Percentiles rank a stretch among this genome's conserved stretches.
These are phyloP conservation scores for Sphaerodactylus townsendi DNA, from an alignment of 2,113 vertebrate genomes.

Conservation along the genomic window DNA sequence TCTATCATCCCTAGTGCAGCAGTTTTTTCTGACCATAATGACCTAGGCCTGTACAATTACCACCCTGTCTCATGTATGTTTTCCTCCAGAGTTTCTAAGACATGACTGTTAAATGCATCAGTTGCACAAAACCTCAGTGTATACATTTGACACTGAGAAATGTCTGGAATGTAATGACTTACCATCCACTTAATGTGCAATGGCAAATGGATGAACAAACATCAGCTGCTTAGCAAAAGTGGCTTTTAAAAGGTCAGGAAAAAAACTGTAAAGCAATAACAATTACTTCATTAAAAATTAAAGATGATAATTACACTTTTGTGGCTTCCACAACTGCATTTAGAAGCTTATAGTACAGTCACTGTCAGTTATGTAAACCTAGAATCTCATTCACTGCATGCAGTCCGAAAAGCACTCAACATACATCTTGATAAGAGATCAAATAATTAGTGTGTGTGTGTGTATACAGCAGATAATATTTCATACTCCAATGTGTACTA, in stretches of 20 bases:
- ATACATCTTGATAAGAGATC: not conserved
- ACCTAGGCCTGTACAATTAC: not conserved
- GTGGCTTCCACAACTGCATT: constrained; percentile 4
- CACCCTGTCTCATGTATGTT: not conserved
- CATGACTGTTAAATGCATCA: not conserved
- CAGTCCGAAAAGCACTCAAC: not conserved
- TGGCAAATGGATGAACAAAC: constrained; percentile 24
- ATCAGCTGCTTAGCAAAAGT: constrained; percentile 4
- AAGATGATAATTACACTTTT: constrained; percentile 31
- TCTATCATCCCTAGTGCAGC: not conserved
- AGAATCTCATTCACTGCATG: not conserved
- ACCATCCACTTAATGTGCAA: not conserved
- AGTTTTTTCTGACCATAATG: not conserved
- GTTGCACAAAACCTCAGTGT: accelerated
- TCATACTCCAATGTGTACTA: not conserved
- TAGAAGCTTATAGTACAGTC: constrained; percentile 14
- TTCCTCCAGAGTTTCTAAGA: not conserved
- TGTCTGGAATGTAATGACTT: not conserved
- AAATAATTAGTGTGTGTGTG: not conserved
- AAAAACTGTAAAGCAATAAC: constrained; percentile 22
- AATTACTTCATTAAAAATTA: constrained; percentile 54
- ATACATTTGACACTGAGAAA: not conserved
- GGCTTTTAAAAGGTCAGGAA: constrained; percentile 36
- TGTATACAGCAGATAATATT: not conserved
- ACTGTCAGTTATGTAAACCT: not conserved